phyloP scores from a whole-genome alignment of 2,113 vertebrate genomes.

The Uria aalge region DNA sequence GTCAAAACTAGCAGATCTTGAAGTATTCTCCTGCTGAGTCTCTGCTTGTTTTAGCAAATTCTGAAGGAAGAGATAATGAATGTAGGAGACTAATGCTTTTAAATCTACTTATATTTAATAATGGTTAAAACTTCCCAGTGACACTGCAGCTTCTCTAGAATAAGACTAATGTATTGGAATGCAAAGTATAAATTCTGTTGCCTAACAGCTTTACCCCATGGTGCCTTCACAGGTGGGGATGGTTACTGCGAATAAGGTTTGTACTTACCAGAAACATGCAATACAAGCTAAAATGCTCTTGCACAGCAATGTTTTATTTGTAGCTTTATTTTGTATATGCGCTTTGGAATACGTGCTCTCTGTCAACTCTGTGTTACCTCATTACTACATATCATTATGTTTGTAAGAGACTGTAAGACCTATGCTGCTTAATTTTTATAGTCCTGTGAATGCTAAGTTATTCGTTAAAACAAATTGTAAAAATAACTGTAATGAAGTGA shows the following conservation, averaged over 20 bases:
- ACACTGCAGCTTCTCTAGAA: conserved; percentile 36
- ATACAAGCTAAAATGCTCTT: conserved; percentile 54
- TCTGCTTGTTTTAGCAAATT: neutral
- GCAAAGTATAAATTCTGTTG: conserved; percentile 50
- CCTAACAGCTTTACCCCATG: conserved; percentile 79
- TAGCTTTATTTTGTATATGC: conserved; percentile 44
- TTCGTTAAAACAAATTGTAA: neutral
- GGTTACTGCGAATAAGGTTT: conserved; percentile 84
- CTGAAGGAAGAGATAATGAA: neutral
- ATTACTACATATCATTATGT: neutral
- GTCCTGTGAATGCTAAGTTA: neutral
- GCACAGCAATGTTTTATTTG: conserved; percentile 54
- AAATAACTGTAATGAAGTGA: neutral
- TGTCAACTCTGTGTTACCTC: neutral
- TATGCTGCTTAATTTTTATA: neutral
- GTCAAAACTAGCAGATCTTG: neutral
- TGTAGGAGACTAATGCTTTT: conserved; percentile 27
- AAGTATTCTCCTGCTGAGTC: neutral
- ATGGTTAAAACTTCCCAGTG: conserved; percentile 18
- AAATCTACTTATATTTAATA: neutral
- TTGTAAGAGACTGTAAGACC: neutral
- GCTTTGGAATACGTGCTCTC: conserved; percentile 44
- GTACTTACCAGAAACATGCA: conserved; percentile 70
- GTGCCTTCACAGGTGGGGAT: conserved; percentile 87
- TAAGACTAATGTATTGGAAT: conserved; percentile 62